Base-by-base conservation (phyloP, 2,113 vertebrate species). In the Hyla sarda region DNA sequence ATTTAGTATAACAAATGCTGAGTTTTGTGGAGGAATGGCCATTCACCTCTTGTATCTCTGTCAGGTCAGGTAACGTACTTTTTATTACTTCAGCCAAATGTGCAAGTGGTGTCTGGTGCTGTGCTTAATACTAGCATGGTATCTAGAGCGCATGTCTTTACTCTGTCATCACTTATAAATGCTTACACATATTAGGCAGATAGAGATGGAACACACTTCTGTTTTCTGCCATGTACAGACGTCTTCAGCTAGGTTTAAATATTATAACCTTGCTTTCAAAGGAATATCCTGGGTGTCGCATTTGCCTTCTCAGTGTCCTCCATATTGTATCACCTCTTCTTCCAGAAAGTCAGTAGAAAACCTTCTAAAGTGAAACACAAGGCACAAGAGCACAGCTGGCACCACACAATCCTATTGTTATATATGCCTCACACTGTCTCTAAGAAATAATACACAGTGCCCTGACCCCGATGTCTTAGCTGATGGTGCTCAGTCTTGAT, bases 141-240 rank as follows among this genome's bases (percentile, higher is more conserved):
- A 74, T 47, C 37, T 16, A 74, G 72, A 74, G 72, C 23, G 1
- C 19, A 47, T 11, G 71, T 74, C 41, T 74, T 74, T 47, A 47
- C 41, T 74, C 72, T 74, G 72, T 74, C 72, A 74, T 74, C 72
- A 48, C 72, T 48, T 48, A 74, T 21, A 74, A 25, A 74, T 74
- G 41, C 72, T 74, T 74, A 74, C 23, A 74, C 41, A 45, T 74
- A 74, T 47, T 25, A 47, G 72, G 72, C 72, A 74, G 72, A 74
- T 74, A 41, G 72, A 48, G 72, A 74, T 74, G 41, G 41, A 74
- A 21, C 41, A 74, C 41, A 7, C 72, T 25, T 74, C 37, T 21
- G 47, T 74, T 25, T 48, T 74, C 72, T 74, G 72, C 41, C 2
- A 12, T 48, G 41, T 48, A 25, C 41, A 47, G 72, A 74, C 47